Conservation (phyloP, 2,888 invertebrate species). For the Hydropsyche betteni region DNA sequence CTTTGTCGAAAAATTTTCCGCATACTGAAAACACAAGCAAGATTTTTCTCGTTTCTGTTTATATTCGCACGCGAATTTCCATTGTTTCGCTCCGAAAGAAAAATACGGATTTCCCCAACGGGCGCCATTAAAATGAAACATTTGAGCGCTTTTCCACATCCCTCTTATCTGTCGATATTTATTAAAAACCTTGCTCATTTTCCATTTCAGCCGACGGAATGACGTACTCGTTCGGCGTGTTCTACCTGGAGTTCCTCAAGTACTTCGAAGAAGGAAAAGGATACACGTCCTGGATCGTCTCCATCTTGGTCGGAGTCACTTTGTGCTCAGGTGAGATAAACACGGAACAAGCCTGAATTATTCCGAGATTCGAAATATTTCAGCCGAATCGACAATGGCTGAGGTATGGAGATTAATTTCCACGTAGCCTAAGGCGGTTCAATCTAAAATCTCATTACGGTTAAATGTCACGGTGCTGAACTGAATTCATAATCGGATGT, state of each 20-base stretch:
- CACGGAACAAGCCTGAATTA: background rate
- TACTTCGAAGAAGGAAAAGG: constrained; percentile 87
- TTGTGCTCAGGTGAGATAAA: constrained; percentile 81
- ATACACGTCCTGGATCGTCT: constrained; percentile 91
- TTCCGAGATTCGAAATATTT: background rate
- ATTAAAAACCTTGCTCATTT: too few species aligned
- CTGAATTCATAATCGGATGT: constrained; percentile 6
- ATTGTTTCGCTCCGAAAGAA: too few species aligned
- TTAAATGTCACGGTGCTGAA: background rate
- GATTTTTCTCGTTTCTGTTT: too few species aligned
- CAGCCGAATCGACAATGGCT: constrained; percentile 1
- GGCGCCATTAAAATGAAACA: too few species aligned
- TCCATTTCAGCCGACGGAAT: constrained; percentile 89
- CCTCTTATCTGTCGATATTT: too few species aligned
- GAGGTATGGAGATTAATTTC: background rate
- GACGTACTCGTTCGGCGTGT: constrained; percentile 96
- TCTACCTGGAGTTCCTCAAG: constrained; percentile 84
- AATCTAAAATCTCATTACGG: constrained; percentile 27
- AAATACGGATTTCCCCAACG: too few species aligned
- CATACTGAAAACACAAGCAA: too few species aligned
- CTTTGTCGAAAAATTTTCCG: too few species aligned
- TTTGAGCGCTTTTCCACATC: too few species aligned
- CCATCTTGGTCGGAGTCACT: constrained; percentile 94
- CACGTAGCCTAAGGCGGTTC: background rate
- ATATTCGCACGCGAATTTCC: too few species aligned